phyloP scores from a whole-genome alignment of 2,113 vertebrate species.

The Etheostoma cragini region DNA sequence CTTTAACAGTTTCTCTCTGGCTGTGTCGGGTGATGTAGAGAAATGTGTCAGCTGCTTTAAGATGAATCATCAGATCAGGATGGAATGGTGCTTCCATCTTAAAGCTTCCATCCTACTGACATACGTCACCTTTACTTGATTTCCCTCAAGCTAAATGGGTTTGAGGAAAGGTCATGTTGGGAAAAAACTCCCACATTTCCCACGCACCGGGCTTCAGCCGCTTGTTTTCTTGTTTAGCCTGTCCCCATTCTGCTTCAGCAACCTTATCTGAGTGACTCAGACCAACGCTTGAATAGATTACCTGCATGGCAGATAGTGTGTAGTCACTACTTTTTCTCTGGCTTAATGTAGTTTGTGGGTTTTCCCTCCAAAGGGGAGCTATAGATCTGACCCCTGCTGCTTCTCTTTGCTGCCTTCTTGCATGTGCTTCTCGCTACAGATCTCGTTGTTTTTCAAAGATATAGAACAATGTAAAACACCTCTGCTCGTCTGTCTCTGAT shows the following conservation, averaged over 20 bases:
- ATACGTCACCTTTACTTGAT: constrained; percentile 7
- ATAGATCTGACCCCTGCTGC: background rate
- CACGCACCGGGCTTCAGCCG: constrained; percentile 11
- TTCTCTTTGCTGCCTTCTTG: constrained; percentile 41
- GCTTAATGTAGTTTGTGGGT: constrained; percentile 9
- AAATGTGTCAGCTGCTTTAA: constrained; percentile 14
- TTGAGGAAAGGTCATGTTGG: background rate
- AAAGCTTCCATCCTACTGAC: background rate
- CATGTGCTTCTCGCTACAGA: constrained; percentile 44
- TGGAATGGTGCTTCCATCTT: constrained; percentile 15
- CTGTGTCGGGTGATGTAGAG: constrained; percentile 34
- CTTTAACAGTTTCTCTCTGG: constrained; percentile 25
- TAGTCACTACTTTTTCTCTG: constrained; percentile 13
- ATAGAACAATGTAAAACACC: background rate
- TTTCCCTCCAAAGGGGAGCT: background rate
- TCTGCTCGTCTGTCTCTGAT: constrained; percentile 14
- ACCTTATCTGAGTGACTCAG: constrained; percentile 66
- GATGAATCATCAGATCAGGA: constrained; percentile 1
- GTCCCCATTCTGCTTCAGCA: constrained; percentile 54
- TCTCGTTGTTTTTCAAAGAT: background rate
- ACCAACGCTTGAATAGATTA: constrained; percentile 32
- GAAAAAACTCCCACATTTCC: constrained; percentile 22
- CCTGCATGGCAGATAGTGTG: constrained; percentile 52
- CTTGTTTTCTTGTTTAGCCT: background rate
- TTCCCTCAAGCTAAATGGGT: background rate